Conservation (phyloP, 2,888 invertebrate genomes). For the Hipparchia semele region DNA sequence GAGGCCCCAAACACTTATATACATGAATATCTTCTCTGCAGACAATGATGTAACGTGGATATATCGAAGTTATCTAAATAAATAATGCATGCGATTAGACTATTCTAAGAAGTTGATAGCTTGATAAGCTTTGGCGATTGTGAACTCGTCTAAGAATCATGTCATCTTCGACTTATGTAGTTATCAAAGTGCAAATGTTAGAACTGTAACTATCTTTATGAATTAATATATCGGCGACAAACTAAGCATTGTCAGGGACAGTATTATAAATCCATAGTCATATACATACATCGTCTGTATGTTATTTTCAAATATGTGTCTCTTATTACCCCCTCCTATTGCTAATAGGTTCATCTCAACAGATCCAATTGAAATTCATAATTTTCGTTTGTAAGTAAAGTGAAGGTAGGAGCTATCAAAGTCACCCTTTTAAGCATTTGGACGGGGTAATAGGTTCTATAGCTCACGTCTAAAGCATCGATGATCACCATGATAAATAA, state of each 20-base stretch:
- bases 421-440: neutral
- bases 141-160: neutral
- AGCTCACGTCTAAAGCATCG: neutral
- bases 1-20: neutral
- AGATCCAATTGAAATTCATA: no score
- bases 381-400: no score
- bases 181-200: neutral
- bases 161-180: neutral
- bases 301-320: constrained; percentile 3
- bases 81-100: constrained; percentile 9
- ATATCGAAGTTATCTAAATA: neutral
- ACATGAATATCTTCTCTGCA: constrained; percentile 4
- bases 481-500: neutral
- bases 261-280: neutral
- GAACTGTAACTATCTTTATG: neutral
- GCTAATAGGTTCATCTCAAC: neutral
- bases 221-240: neutral
- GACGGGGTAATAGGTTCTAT: neutral
- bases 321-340: neutral
- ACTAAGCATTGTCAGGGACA: neutral
- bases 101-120: constrained; percentile 3
- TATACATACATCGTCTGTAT: neutral
- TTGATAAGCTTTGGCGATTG: neutral
- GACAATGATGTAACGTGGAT: constrained; percentile 4
- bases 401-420: no score